Base-by-base conservation (phyloP, 92 coral and sea anemone genomes). In the Phenganax subtilis region DNA sequence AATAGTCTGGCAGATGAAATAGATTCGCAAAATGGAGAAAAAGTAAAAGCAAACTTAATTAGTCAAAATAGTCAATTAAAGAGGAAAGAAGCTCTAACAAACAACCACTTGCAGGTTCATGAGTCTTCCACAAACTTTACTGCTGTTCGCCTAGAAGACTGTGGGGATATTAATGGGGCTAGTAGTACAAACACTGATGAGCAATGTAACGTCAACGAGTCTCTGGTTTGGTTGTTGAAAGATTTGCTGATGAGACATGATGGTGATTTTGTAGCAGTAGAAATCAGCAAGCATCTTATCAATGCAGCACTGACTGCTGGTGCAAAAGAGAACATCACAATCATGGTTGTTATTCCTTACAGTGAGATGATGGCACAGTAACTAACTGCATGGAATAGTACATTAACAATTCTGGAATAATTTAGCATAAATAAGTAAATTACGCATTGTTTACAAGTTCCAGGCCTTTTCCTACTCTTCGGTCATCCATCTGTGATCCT, bases 291-390 rank as follows among this genome's bases (percentile, higher is more conserved):
- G 78, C 82, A 97, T 28, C 91, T 96, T 59, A 96, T 96, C 0
- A 91, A 92, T 55, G 91, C 92, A 54, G 96, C 99, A 12, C 67
- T 96, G 81, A 77, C 89, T 58, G 97, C 93, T 65, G 97, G 99
- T 3, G 82, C 92, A 16, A 88, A 83, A 54, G 93, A 96, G 71
- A 96, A 96, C 87, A 85, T 91, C 28, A 92, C 99, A 55, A 97
- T 86, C 6, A 85, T 87, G 57, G 93, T 92, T 6, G 77, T 96
- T 55, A 89, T 96, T 12, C 77, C 47, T 37, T 5, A 37, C 47
- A 37, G 47, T 37, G 47, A 37, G 2, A 37, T 37, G 47, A 5
- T 37, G 47, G 25, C 25, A 20, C 47, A 37, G 47, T 0, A 37
- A 59, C 15, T 59, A 37, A 59, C 15, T 59, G 20, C 7, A 10